These are phyloP conservation scores for Himalopsyche kuldschensis DNA, from an alignment of 2,888 invertebrate species.

Conservation along the genomic window DNA sequence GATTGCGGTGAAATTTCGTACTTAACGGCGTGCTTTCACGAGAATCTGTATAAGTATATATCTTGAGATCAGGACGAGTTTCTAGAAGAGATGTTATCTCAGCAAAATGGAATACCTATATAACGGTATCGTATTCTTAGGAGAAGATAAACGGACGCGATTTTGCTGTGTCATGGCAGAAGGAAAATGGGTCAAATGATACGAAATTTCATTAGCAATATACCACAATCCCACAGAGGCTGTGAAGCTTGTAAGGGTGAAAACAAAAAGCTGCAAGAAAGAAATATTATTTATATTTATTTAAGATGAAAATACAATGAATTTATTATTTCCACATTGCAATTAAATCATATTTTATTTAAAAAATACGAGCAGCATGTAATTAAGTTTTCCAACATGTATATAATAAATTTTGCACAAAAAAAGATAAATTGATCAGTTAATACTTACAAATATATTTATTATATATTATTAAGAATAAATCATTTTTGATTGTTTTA, in stretches of 20 bases:
- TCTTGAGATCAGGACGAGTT: not conserved
- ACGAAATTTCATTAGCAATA: constrained; percentile 16
- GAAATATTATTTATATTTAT: not conserved
- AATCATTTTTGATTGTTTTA: too few species aligned
- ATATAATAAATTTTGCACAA: too few species aligned
- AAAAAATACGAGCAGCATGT: too few species aligned
- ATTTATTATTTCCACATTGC: too few species aligned
- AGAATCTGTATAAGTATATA: not conserved
- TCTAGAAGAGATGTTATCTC: not conserved
- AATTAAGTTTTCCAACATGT: too few species aligned
- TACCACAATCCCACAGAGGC: not conserved
- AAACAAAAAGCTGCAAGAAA: not conserved
- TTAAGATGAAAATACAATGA: too few species aligned
- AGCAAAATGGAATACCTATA: not conserved
- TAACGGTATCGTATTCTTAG: not conserved
- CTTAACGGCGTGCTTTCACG: not conserved
- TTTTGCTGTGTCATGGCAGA: not conserved
- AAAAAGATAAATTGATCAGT: too few species aligned
- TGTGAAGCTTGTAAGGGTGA: not conserved
- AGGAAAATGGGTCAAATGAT: constrained; percentile 10
- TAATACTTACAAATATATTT: too few species aligned
- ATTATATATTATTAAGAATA: too few species aligned
- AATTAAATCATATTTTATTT: too few species aligned
- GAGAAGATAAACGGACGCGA: constrained; percentile 3
- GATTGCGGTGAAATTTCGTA: not conserved